Evolutionary conservation across 2,797 vertebrate genomes (phyloP), one percentile per base, ranked within the genome.

Genomic region (Anabas testudineus): DNA sequence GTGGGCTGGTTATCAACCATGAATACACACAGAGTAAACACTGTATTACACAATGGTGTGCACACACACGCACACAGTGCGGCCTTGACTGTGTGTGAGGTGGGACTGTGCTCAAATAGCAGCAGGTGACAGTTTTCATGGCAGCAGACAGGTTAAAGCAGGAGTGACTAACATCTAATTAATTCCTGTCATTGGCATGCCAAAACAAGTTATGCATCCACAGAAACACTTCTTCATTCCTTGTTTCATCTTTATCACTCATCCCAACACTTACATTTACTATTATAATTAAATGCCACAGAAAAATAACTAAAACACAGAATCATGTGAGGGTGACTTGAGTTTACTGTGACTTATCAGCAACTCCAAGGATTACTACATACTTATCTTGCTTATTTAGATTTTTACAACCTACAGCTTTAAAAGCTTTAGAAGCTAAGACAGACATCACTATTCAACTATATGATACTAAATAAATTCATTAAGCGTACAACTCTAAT

Each of bases 21-120:
- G 77, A 78, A 85, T 74, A 86, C 72, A 80, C 63, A 58, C 67
- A 76, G 32, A 60, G 82, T 77, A 84, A 88, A 87, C 80, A 86
- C 18, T 16, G 65, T 63, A 26, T 61, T 62, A 71, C 78, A 67
- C 71, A 74, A 16, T 1, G 42, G 21, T 18, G 7, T 19, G 7
- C 26, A 32, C 36, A 59, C 46, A 61, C 43, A 62, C 60, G 67
- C 24, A 70, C 60, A 78, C 63, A 71, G 58, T 21, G 70, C 45
- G 79, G 84, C 85, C 86, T 86, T 90, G 80, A 63, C 78, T 57
- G 47, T 45, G 45, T 47, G 42, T 51, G 34, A 39, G 10, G 42
- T 52, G 52, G 62, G 63, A 28, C 22, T 10, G 56, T 76, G 78
- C 71, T 66, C 73, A 81, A 84, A 82, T 70, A 74, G 58, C 66